Base-by-base conservation (phyloP, 2,888 invertebrate species). In the Mimumesa dahlbomi region DNA sequence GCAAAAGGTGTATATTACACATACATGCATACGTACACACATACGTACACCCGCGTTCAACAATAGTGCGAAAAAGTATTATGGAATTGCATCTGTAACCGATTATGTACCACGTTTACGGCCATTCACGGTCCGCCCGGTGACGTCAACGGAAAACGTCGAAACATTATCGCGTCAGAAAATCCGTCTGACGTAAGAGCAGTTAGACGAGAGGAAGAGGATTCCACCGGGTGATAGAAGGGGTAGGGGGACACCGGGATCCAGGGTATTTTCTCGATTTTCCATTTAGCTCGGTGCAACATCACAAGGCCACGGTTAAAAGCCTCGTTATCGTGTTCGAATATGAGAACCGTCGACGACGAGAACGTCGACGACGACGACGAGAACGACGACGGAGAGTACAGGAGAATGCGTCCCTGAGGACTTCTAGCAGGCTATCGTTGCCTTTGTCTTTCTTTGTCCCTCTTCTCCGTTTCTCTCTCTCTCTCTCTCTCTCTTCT, bases 261-360 rank as follows among this genome's bases (percentile, higher is more conserved):
- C 13, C 21, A 13, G 31, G 40, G 25, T 69, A 38, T 69, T 70
- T 67, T 59, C 64, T 40, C 40, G 57, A 74, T 71, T 74, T 77
- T 75, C 43, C 58, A 61, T 77, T 75, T 68, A 48, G 42, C 56
- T 18, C 52, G 34, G 42, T 31, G 54, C 43, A 36, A 21, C 48
- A 46, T 14, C 48, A 13, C 76, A 79, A 79, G 76, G 79, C 70
- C 74, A 71, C 57, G 73, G 66, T 66, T 79, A 71, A 68, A 66
- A 69, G 53, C 64, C 73, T 79, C 69, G 70, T 79, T 75, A 78
- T 70, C 67, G 48, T 70, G 63, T 73, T 68, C 54, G 58, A 79
- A 78, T 75, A 56, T 63, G 73, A 79, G 38, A 52, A n/a, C n/a
- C 50, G 62, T 63, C 65, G 14, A 34, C 54, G 56, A 59, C 22